Evolutionary conservation across 2,797 vertebrate genomes (phyloP).

Genomic region (Merluccius polli): DNA sequence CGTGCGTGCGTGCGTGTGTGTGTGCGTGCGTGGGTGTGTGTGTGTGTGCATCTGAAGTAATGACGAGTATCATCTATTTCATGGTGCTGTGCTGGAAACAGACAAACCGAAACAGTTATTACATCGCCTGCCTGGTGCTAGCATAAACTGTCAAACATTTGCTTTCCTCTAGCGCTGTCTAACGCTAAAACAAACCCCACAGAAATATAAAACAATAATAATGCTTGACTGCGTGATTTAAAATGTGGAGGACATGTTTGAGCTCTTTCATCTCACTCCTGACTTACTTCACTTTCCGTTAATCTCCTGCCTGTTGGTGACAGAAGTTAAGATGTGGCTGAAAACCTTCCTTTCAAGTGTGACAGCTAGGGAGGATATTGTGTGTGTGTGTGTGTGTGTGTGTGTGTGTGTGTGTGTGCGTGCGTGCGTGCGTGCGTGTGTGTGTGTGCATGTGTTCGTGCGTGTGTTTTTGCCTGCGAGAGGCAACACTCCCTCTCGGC

Average conservation of each 20-base stretch:
- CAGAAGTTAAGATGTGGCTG: not conserved
- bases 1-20: not conserved
- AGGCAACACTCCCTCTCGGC: conserved; percentile 40
- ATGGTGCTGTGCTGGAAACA: not conserved
- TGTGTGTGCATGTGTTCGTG: not conserved
- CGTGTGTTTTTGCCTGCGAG: not conserved
- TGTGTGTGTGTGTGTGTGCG: conserved; percentile 6
- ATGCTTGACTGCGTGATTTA: not conserved
- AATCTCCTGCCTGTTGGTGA: not conserved
- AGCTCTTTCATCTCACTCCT: conserved; percentile 1
- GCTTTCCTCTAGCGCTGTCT: not conserved
- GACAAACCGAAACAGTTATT: not conserved
- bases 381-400: conserved; percentile 17
- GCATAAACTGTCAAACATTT: not conserved
- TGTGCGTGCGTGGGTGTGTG: conserved; percentile 23
- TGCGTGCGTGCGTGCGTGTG: conserved; percentile 5
- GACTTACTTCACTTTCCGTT: not conserved
- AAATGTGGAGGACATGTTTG: not conserved
- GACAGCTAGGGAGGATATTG: conserved; percentile 1
- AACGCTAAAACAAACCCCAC: not conserved
- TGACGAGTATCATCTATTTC: not conserved
- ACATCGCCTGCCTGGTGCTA: not conserved
- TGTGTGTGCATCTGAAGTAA: not conserved
- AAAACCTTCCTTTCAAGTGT: not conserved
- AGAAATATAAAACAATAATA: not conserved